phyloP scores from a whole-genome alignment of 2,888 invertebrate genomes.

The Troilus luridus region DNA sequence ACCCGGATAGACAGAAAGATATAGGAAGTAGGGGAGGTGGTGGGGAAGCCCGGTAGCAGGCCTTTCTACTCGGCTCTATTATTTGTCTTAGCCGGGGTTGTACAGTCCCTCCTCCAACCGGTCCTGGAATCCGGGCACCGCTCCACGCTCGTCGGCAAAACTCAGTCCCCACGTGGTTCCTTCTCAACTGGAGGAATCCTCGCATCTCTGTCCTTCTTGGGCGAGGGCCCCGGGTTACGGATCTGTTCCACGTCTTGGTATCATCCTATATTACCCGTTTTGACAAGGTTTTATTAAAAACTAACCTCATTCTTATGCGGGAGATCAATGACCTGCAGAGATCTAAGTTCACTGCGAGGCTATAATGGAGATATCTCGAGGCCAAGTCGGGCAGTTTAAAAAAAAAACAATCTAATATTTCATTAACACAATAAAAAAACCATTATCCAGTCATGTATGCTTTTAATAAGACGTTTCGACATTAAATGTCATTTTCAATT shows the following conservation, averaged over 20 bases:
- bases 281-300: background rate
- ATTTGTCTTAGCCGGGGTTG: conserved; percentile 64
- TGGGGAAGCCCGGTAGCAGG: conserved; percentile 63
- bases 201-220: background rate
- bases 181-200: background rate
- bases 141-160: conserved; percentile 47
- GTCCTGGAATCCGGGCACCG: conserved; percentile 61
- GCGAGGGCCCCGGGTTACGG: too few species aligned
- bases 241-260: background rate
- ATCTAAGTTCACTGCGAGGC: background rate
- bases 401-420: too few species aligned
- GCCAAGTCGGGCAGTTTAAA: background rate
- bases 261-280: background rate
- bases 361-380: background rate
- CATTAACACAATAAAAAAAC: too few species aligned
- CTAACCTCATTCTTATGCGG: background rate
- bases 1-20: conserved; percentile 60
- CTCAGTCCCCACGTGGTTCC: background rate
- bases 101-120: conserved; percentile 62
- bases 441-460: too few species aligned
- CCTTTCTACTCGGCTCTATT: conserved; percentile 62
- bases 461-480: too few species aligned
- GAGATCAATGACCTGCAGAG: background rate
- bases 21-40: conserved; percentile 48
- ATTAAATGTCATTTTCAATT: too few species aligned